Base-by-base conservation (phyloP, 2,797 vertebrate genomes). In the Paramormyrops hopkinsi region DNA sequence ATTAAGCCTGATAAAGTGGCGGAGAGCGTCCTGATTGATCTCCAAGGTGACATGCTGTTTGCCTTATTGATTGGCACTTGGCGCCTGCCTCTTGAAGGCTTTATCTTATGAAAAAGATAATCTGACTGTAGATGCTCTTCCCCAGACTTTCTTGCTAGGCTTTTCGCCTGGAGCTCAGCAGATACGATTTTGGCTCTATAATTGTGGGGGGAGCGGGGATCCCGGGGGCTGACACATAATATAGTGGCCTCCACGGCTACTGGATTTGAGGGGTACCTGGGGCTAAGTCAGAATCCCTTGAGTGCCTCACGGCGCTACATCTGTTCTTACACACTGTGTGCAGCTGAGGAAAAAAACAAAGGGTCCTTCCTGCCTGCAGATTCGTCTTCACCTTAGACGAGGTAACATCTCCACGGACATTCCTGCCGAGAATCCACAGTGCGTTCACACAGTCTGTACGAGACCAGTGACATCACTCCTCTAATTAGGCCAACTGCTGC, bases 141-240 rank as follows among this genome's bases (percentile, higher is more conserved):
- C 89, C 69, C 76, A 37, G 29, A 91, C 89, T 89, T 88, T 89
- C 83, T 56, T 48, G 79, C 56, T 76, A 89, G 89, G 79, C 92
- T 85, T 44, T 89, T 22, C 65, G 90, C 37, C 9, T 44, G 5
- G 89, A 79, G 88, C 88, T 86, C 22, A 89, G 56, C 7, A 88
- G 90, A 51, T 46, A 9, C 82, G 12, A 17, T 22, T 54, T 50
- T 54, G n/a, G 41, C 17, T 62, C 8, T 41, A 33, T 14, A 48
- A 29, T 33, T n/a, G 53, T 87, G 29, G 33, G 86, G 17, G 83
- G 14, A 17, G 29, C 17, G 12, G 44, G 54, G 3, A 29, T 17
- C 54, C 65, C 2, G 17, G 0, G 2, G 89, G 11, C 56, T 90
- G 2, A 62, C 17, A 51, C 90, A 89, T 53, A 90, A 51, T 7